Evolutionary conservation across 2,888 invertebrate species (phyloP).

Genomic region (Antheraea yamamai): DNA sequence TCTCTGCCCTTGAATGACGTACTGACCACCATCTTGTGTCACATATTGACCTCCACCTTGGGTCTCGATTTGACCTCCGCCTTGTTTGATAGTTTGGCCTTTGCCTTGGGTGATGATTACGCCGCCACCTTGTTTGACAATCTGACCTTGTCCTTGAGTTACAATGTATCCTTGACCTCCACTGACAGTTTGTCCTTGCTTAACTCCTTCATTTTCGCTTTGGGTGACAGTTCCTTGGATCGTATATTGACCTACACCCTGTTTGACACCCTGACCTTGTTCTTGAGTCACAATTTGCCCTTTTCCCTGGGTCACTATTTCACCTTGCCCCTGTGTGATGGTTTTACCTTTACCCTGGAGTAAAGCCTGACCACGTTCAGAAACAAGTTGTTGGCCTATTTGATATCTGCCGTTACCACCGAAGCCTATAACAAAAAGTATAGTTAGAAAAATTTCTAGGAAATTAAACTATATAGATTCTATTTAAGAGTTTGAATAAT

Average conservation of each 20-base stretch:
- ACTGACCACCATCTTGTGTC: conserved; percentile 31
- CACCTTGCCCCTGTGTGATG: conserved; percentile 1
- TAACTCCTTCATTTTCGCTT: conserved; percentile 16
- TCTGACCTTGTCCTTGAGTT: conserved; percentile 27
- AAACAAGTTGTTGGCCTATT: conserved; percentile 16
- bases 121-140: conserved; percentile 18
- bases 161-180: conserved; percentile 25
- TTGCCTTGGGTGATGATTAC: conserved; percentile 19
- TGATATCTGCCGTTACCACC: not conserved
- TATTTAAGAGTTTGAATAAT: not conserved
- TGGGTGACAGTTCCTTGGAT: conserved; percentile 28
- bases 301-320: conserved; percentile 16
- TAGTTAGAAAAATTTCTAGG: not conserved
- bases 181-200: conserved; percentile 30
- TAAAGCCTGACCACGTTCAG: conserved; percentile 4
- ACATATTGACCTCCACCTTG: conserved; percentile 32
- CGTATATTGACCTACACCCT: conserved; percentile 28
- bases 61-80: conserved; percentile 12
- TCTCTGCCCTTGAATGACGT: conserved; percentile 25
- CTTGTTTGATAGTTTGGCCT: conserved; percentile 22
- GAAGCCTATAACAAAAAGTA: conserved; percentile 12
- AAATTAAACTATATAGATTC: not conserved
- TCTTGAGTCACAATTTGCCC: conserved; percentile 20
- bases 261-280: conserved; percentile 27
- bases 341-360: not conserved